phyloP scores from a whole-genome alignment of 1,140 invertebrate genomes.

The Prorops nasuta region DNA sequence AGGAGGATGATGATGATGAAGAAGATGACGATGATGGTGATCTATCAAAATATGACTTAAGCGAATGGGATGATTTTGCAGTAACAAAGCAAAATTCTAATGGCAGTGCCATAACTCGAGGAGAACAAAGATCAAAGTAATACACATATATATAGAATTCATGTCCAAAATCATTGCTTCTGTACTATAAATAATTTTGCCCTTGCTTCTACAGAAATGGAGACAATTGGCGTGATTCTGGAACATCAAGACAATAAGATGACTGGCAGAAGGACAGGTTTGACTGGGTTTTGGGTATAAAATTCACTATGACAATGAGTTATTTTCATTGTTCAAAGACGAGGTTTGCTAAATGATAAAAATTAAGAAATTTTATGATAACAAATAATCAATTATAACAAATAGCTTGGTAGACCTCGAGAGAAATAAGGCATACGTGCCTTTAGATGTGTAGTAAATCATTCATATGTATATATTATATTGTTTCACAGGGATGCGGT shows the following conservation, averaged over 20 bases:
- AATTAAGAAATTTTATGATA: too few relatives aligned
- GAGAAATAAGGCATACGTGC: too few relatives aligned
- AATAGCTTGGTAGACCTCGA: too few relatives aligned
- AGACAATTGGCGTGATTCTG: constrained; percentile 37
- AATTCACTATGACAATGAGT: constrained; percentile 15
- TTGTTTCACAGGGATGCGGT: too few relatives aligned
- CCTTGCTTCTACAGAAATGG: constrained; percentile 40
- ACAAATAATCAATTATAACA: too few relatives aligned
- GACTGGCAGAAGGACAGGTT: constrained; percentile 36
- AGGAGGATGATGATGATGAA: constrained; percentile 55
- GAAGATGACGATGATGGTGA: constrained; percentile 71
- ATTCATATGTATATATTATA: too few relatives aligned
- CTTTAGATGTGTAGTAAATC: too few relatives aligned
- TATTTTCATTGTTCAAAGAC: constrained; percentile 4
- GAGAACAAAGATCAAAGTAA: constrained; percentile 46
- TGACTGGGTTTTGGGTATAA: constrained; percentile 41
- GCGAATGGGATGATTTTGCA: constrained; percentile 66
- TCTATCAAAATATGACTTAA: constrained; percentile 80
- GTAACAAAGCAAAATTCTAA: constrained; percentile 47
- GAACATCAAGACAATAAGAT: constrained; percentile 36
- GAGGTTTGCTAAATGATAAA: constrained; percentile 15
- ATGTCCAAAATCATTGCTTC: too few relatives aligned
- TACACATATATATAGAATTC: constrained; percentile 8
- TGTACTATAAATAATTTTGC: too few relatives aligned
- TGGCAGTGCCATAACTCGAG: constrained; percentile 31